Conservation (phyloP, 2,888 invertebrate species). For the Clistopyga incitator region DNA sequence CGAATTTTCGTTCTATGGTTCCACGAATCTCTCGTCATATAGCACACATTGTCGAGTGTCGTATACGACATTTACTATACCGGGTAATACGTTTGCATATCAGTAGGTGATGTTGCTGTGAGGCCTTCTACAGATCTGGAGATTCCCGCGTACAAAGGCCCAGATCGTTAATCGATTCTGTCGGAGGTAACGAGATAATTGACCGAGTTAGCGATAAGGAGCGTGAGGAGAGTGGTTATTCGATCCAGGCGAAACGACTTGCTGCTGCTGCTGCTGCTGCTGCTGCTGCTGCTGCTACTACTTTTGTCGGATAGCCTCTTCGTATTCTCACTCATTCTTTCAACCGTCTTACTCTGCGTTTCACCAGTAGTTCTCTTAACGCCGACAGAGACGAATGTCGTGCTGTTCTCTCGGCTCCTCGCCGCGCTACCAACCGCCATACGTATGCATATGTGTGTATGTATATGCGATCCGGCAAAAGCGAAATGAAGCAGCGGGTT, state of each 20-base stretch:
- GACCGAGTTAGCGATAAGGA: conserved; percentile 53
- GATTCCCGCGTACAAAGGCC: conserved; percentile 33
- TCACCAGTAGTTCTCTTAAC: conserved; percentile 18
- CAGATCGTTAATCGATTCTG: conserved; percentile 57
- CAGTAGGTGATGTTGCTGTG: conserved; percentile 12
- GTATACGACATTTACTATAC: not conserved
- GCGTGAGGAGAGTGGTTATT: conserved; percentile 50
- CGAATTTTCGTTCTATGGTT: conserved; percentile 58
- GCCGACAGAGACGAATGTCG: conserved; percentile 63
- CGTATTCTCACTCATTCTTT: conserved; percentile 7
- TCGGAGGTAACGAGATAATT: conserved; percentile 61
- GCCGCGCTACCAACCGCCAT: conserved; percentile 46
- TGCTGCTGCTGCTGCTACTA: no score
- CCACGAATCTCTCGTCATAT: conserved; percentile 52
- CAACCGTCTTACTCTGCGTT: conserved; percentile 1
- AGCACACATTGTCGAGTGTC: conserved; percentile 4
- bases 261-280: conserved; percentile 13
- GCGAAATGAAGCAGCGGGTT: conserved; percentile 64
- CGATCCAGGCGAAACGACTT: conserved; percentile 42
- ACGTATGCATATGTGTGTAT: not conserved
- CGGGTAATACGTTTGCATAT: not conserved
- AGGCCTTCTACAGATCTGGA: conserved; percentile 2
- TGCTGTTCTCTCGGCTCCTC: conserved; percentile 32
- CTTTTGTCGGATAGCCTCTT: conserved; percentile 24
- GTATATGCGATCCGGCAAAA: conserved; percentile 29